Evolutionary conservation across 2,797 vertebrate species (phyloP).

Genomic region (Danio jaintianensis): DNA sequence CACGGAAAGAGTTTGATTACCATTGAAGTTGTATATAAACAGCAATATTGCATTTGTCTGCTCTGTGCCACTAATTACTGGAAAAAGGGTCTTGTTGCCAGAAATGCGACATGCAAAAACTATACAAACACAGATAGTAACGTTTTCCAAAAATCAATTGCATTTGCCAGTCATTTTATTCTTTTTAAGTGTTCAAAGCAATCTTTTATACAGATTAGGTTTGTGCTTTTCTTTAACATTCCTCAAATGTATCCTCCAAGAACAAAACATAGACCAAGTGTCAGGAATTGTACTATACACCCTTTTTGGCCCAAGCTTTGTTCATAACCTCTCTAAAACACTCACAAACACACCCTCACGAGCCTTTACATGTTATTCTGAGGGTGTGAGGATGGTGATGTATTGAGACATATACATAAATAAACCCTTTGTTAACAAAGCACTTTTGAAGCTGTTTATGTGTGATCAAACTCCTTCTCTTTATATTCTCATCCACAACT

Average conservation of each 20-base stretch:
- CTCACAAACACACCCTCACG: slow-evolving; percentile 2
- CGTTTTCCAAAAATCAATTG: neutral
- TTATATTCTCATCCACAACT: slow-evolving; percentile 47
- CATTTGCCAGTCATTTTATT: neutral
- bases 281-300: neutral
- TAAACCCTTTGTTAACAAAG: neutral
- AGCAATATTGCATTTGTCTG: neutral
- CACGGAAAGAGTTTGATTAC: neutral
- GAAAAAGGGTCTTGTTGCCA: neutral
- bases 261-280: neutral
- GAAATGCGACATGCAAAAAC: neutral
- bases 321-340: neutral
- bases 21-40: neutral
- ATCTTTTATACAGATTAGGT: neutral
- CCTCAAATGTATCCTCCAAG: neutral
- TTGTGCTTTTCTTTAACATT: neutral
- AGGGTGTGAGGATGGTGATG: slow-evolving; percentile 2
- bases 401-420: slow-evolving; percentile 15
- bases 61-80: neutral
- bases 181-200: neutral
- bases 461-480: slow-evolving; percentile 37
- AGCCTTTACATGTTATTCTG: slow-evolving; percentile 3
- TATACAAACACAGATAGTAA: neutral
- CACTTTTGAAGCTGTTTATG: slow-evolving; percentile 5
- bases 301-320: neutral